Conservation (phyloP, 92 coral and sea anemone genomes). For the Plumapathes pennacea region DNA sequence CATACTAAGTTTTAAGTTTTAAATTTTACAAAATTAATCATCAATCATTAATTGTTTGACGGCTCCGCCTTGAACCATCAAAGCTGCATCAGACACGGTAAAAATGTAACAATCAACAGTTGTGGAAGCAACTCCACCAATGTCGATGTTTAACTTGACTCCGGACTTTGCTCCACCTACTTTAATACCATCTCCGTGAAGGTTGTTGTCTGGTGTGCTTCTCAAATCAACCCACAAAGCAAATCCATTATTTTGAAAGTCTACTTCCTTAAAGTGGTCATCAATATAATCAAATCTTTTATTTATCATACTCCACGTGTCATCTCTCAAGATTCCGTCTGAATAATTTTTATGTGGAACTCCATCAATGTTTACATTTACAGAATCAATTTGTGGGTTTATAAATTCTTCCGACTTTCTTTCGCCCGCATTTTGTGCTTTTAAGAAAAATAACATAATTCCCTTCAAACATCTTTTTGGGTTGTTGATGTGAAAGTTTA, state of each 20-base stretch:
- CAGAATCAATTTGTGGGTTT: not conserved
- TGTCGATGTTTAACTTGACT: too few species aligned
- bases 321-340: not conserved
- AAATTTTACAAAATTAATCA: too few species aligned
- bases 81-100: too few species aligned
- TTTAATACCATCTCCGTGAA: too few species aligned
- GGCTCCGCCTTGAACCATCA: too few species aligned
- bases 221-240: not conserved
- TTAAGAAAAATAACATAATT: not conserved
- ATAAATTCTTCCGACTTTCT: not conserved
- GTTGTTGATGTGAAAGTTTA: too few species aligned
- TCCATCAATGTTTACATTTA: not conserved
- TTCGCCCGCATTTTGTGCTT: not conserved
- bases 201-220: not conserved
- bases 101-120: too few species aligned
- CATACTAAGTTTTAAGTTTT: too few species aligned
- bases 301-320: not conserved
- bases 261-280: not conserved
- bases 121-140: too few species aligned
- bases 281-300: not conserved
- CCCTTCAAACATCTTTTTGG: too few species aligned
- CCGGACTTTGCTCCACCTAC: too few species aligned
- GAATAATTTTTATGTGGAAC: not conserved
- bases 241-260: not conserved
- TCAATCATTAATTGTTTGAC: too few species aligned